Percentiles rank a stretch among this genome's conserved stretches.
Evolutionary conservation across 2,113 vertebrate genomes (phyloP).

Genomic region (Hypomesus transpacificus): DNA sequence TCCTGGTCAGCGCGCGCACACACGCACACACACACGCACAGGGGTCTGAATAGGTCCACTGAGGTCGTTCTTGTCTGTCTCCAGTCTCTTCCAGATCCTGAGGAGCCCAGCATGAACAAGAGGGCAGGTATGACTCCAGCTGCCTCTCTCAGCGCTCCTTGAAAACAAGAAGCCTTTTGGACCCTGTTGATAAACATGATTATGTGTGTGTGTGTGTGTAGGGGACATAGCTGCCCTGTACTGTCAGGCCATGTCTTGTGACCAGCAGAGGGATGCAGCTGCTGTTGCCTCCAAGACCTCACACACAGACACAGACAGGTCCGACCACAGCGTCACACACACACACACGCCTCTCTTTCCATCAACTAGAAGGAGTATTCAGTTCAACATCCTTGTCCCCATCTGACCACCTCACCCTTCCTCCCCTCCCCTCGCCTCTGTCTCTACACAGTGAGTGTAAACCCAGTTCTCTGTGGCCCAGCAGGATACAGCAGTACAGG

Average conservation of each 20-base stretch:
- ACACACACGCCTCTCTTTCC: slow-evolving; percentile 8
- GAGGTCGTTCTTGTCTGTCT: slow-evolving; percentile 24
- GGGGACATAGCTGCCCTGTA: slow-evolving; percentile 49
- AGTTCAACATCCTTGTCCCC: slow-evolving; percentile 9
- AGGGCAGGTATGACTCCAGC: slow-evolving; percentile 35
- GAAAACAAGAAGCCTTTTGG: neutral
- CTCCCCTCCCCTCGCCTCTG: neutral
- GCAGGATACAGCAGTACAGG: slow-evolving; percentile 65
- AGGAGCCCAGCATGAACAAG: slow-evolving; percentile 40
- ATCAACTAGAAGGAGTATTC: neutral
- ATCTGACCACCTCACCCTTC: neutral
- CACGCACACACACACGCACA: slow-evolving; percentile 10
- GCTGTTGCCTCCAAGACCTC: neutral
- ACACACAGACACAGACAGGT: neutral
- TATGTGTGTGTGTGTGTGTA: slow-evolving; percentile 17
- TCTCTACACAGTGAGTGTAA: slow-evolving; percentile 41
- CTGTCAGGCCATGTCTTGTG: slow-evolving; percentile 14
- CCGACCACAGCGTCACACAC: neutral
- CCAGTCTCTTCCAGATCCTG: slow-evolving; percentile 73
- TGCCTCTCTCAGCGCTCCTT: neutral
- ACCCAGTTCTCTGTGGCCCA: slow-evolving; percentile 65
- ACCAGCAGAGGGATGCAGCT: neutral
- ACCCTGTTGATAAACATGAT: neutral
- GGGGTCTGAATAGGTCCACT: neutral
- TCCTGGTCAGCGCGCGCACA: slow-evolving; percentile 68